Base-by-base conservation (phyloP, 2,113 vertebrate species). In the Paramormyrops kingsleyae region DNA sequence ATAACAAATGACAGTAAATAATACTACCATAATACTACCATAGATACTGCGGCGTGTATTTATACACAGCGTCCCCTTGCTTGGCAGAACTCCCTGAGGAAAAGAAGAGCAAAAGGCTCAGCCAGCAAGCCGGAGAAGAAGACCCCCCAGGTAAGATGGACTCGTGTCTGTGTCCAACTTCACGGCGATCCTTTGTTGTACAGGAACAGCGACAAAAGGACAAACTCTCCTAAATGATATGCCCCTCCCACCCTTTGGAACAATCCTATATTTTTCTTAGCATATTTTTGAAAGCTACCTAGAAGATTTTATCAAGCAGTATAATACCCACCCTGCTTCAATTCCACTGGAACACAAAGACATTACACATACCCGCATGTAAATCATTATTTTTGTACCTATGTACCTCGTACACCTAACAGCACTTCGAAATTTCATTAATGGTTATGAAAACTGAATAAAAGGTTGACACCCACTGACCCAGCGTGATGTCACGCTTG, bases 71-170 rank as follows among this genome's bases (percentile, higher is more conserved):
- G 2, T 24, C 59, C 90, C 92, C 93, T 93, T 44, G 90, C 90
- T 56, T 90, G 90, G 83, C 94, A 99, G 97, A 97, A 95, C 94
- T 97, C 97, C 90, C 91, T 97, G 93, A 99, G 97, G 96, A 99
- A 96, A 93, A 96, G 97, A 92, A 96, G 96, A 39, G 5, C 74
- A 5, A 93, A 96, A 86, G 96, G 97, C 88, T 97, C 97, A 13
- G 6, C 95, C 4, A 95, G 94, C 85, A 98, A 97, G 93, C 90
- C 95, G 0, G 99, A 99, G 59, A 99, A 96, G 96, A 98, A 98
- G 88, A 97, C 96, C 0, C 94, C 96, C 88, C 98, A 97, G 96
- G 97, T 98, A 93, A 94, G 7, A 83, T 24, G 17, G 35, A 66
- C 31, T 31, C 21, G 5, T 39, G 31, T 39, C 47, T 13, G 3